Evolutionary conservation across 2,113 vertebrate species (phyloP).

Genomic region (Cromileptes altivelis): DNA sequence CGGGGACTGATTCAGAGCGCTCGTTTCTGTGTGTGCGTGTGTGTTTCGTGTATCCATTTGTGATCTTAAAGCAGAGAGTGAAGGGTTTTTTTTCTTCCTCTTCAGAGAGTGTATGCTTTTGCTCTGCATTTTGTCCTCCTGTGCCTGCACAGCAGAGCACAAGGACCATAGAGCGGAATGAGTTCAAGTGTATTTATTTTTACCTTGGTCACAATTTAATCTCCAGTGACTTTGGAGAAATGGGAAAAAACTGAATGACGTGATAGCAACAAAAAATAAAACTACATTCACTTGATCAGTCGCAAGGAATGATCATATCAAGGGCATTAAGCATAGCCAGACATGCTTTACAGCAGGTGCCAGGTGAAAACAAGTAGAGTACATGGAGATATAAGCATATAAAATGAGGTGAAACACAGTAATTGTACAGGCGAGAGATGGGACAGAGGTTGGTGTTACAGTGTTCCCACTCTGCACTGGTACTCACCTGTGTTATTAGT

Average conservation of each 20-base stretch:
- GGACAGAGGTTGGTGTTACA: not conserved
- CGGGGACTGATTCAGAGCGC: slow-evolving; percentile 46
- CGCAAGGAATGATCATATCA: not conserved
- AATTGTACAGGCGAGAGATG: not conserved
- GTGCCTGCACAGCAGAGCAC: not conserved
- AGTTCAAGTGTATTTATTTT: slow-evolving; percentile 34
- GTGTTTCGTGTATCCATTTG: slow-evolving; percentile 13
- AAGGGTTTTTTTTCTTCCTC: slow-evolving; percentile 2
- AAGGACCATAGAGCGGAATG: slow-evolving; percentile 1
- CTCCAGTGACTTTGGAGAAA: not conserved
- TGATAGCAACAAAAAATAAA: not conserved
- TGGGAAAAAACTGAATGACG: not conserved
- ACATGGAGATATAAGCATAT: not conserved
- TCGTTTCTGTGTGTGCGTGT: slow-evolving; percentile 14
- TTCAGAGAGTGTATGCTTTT: slow-evolving; percentile 30
- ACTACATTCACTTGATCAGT: not conserved
- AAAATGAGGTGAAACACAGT: not conserved
- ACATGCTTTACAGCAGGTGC: not conserved
- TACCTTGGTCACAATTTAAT: slow-evolving; percentile 5
- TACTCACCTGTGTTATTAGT: not conserved
- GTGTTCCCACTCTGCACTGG: too few relatives aligned
- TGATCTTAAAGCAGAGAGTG: slow-evolving; percentile 10
- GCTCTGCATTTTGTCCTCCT: slow-evolving; percentile 19
- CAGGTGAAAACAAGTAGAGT: not conserved
- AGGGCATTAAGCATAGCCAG: not conserved